A percentile compares a stretch with the other conserved stretches of the same genome.
These are phyloP conservation scores for Drosophila ironensis DNA, from an alignment of 1,140 invertebrate genomes.

Conservation along the genomic window DNA sequence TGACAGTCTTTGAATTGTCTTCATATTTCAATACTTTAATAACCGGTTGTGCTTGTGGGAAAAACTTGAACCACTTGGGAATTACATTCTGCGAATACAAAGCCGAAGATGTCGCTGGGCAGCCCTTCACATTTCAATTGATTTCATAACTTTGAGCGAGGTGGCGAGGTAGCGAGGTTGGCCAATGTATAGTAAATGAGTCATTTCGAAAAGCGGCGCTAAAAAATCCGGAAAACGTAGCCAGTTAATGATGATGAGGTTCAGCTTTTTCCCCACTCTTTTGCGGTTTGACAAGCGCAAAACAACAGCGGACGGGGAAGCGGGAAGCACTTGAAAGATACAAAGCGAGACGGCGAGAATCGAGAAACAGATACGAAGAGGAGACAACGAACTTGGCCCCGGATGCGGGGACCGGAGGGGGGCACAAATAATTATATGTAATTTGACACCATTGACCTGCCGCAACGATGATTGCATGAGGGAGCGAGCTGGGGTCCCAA, in stretches of 20 bases:
- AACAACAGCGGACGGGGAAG: neutral
- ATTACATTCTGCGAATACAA: neutral
- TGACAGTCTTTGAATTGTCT: too few relatives aligned
- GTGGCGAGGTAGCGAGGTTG: too few relatives aligned
- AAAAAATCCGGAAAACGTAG: conserved; percentile 36
- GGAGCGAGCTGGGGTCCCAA: neutral
- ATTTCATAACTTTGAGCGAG: conserved; percentile 28
- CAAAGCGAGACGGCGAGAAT: neutral
- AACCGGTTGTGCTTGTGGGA: too few relatives aligned
- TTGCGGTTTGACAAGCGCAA: conserved; percentile 41
- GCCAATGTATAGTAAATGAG: conserved; percentile 28
- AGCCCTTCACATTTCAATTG: conserved; percentile 26
- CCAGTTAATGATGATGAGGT: conserved; percentile 5
- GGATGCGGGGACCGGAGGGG: too few relatives aligned
- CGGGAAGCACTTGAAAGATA: conserved; percentile 50
- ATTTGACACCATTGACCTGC: conserved; percentile 74
- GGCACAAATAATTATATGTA: conserved; percentile 67
- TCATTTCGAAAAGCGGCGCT: conserved; percentile 1
- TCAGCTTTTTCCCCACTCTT: neutral
- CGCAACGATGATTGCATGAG: conserved; percentile 47
- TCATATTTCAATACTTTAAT: too few relatives aligned
- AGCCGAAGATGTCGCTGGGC: conserved; percentile 4
- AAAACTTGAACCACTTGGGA: neutral
- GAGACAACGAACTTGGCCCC: too few relatives aligned
- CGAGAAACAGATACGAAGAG: conserved; percentile 1